Conservation (phyloP, 2,113 vertebrate species). For the Pseudopipra pipra region DNA sequence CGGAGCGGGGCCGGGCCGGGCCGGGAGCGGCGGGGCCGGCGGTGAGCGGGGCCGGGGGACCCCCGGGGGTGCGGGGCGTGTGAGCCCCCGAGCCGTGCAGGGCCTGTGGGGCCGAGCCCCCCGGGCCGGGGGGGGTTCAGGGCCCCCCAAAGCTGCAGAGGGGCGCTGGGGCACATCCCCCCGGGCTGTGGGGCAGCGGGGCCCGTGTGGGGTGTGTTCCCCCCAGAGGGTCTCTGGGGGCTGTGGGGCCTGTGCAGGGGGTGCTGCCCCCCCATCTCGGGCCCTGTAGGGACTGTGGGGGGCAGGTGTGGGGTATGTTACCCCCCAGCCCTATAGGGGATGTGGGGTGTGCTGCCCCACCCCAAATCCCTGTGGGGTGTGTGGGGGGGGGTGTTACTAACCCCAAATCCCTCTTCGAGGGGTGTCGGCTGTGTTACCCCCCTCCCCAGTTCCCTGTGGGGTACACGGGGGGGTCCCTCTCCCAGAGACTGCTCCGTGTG, state of each 20-base stretch:
- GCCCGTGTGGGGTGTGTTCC: neutral
- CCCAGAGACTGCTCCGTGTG: neutral
- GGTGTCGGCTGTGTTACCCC: neutral
- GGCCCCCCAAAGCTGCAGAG: too few relatives aligned
- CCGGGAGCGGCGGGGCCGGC: neutral
- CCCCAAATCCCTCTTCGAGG: neutral
- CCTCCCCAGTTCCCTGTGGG: neutral
- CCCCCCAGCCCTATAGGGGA: rapidly evolving
- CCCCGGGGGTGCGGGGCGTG: neutral
- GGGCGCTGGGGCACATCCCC: too few relatives aligned
- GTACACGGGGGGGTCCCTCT: neutral
- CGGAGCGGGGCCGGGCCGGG: too few relatives aligned
- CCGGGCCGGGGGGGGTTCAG: too few relatives aligned
- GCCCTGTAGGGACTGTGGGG: neutral
- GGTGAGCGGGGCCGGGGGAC: neutral
- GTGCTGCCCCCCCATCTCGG: neutral
- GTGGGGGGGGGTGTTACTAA: neutral
- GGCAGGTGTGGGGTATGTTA: neutral
- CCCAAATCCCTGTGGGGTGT: neutral
- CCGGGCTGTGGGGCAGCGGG: neutral
- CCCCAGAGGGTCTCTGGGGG: neutral
- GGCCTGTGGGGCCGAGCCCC: neutral
- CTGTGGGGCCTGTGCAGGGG: neutral
- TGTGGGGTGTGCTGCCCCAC: neutral
- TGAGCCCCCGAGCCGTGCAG: neutral